Percentiles rank a stretch among this genome's conserved stretches.
Conservation (phyloP, 2,797 vertebrate species). For the Cheirogaleus major region DNA sequence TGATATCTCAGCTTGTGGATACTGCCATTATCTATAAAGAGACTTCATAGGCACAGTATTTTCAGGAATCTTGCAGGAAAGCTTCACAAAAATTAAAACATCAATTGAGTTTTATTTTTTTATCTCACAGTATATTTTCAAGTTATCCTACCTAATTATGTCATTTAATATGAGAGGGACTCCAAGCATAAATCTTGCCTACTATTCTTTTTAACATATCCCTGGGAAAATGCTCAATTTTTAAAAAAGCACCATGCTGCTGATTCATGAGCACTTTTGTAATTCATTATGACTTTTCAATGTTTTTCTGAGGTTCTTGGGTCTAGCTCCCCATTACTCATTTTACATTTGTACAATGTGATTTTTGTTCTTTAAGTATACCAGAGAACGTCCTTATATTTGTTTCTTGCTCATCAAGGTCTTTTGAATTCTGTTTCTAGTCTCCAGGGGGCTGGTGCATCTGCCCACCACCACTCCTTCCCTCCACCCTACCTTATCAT, state of each 20-base stretch:
- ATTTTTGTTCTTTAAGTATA: conserved; percentile 27
- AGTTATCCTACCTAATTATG: conserved; percentile 3
- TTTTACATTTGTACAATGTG: background rate
- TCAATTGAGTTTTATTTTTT: conserved; percentile 4
- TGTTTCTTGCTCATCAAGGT: conserved; percentile 46
- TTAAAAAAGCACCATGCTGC: background rate
- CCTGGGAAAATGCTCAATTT: background rate
- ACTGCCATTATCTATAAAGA: conserved; percentile 1
- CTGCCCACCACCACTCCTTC: conserved; percentile 6
- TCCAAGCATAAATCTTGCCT: background rate
- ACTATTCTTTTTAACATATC: background rate
- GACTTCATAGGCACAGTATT: background rate
- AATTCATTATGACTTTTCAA: background rate
- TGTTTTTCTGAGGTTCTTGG: background rate
- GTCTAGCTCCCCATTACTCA: conserved; percentile 24
- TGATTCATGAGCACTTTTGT: conserved; percentile 18
- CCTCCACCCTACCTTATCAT: background rate
- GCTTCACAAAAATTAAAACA: background rate
- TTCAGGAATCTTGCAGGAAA: background rate
- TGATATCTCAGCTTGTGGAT: background rate
- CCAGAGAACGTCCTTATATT: background rate
- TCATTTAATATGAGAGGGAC: background rate
- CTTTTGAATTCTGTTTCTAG: conserved; percentile 31
- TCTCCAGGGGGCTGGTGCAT: background rate
- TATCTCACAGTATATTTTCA: background rate